Percentiles rank a stretch among this genome's conserved stretches.
phyloP scores from a whole-genome alignment of 2,888 invertebrate genomes.

The Ramazzottius varieornatus region DNA sequence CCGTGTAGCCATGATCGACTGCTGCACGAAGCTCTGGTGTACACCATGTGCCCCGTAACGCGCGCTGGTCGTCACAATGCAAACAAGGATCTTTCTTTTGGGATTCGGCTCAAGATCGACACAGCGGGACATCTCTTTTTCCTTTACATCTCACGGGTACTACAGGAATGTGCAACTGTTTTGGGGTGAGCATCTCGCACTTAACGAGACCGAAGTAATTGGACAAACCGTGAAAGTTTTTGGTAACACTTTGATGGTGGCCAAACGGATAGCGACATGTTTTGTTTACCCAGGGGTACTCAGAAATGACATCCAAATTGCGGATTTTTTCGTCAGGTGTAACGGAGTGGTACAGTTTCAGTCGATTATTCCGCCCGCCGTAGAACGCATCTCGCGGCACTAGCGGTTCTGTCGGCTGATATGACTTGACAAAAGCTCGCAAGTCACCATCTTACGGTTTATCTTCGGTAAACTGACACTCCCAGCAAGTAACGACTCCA shows the following conservation, averaged over 20 bases:
- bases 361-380: conserved; percentile 13
- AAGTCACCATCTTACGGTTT: conserved; percentile 6
- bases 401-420: conserved; percentile 10
- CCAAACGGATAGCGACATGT: conserved; percentile 12
- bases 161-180: conserved; percentile 13
- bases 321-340: conserved; percentile 10
- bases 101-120: conserved; percentile 11
- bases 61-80: conserved; percentile 11
- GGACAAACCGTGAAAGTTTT: conserved; percentile 11
- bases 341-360: conserved; percentile 11
- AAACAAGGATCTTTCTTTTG: conserved; percentile 11
- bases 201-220: conserved; percentile 13
- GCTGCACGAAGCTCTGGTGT: conserved; percentile 14
- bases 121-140: conserved; percentile 14
- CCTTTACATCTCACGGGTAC: conserved; percentile 11
- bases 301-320: conserved; percentile 12
- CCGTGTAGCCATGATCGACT: conserved; percentile 12
- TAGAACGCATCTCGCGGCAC: conserved; percentile 14
- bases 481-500: too few relatives aligned
- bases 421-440: too few relatives aligned
- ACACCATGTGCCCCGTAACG: conserved; percentile 13
- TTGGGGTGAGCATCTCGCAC: conserved; percentile 13
- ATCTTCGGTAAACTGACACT: too few relatives aligned
- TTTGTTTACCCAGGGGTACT: conserved; percentile 15
- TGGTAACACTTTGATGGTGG: conserved; percentile 11